These are phyloP conservation scores for Garrulus glandarius DNA, from an alignment of 2,797 vertebrate genomes.

Conservation along the genomic window DNA sequence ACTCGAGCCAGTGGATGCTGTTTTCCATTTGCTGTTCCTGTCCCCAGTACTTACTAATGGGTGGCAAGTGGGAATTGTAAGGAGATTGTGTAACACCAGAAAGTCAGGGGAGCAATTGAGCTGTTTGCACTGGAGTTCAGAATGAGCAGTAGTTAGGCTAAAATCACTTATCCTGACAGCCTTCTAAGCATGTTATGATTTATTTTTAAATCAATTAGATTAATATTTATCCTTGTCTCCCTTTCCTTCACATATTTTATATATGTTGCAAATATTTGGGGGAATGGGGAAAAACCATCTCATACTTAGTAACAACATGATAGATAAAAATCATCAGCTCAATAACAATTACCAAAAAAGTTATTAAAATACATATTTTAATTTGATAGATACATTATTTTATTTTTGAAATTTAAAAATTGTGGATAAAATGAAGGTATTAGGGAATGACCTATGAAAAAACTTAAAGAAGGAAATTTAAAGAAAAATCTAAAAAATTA, in stretches of 20 bases:
- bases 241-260: neutral
- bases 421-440: neutral
- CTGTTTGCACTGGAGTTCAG: neutral
- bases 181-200: neutral
- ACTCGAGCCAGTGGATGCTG: neutral
- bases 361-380: neutral
- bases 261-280: neutral
- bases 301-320: neutral
- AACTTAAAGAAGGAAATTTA: neutral
- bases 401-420: neutral
- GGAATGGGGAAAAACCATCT: neutral
- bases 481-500: neutral
- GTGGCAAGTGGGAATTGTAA: neutral
- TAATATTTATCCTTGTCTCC: neutral
- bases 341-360: neutral
- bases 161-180: neutral
- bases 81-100: neutral
- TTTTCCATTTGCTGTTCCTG: neutral
- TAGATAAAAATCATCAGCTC: neutral
- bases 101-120: neutral
- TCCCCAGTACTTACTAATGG: neutral
- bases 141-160: neutral
- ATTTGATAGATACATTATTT: neutral
- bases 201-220: neutral
- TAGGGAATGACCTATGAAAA: neutral